phyloP scores from a whole-genome alignment of 1,140 invertebrate species.

The Procambarus clarkii region DNA sequence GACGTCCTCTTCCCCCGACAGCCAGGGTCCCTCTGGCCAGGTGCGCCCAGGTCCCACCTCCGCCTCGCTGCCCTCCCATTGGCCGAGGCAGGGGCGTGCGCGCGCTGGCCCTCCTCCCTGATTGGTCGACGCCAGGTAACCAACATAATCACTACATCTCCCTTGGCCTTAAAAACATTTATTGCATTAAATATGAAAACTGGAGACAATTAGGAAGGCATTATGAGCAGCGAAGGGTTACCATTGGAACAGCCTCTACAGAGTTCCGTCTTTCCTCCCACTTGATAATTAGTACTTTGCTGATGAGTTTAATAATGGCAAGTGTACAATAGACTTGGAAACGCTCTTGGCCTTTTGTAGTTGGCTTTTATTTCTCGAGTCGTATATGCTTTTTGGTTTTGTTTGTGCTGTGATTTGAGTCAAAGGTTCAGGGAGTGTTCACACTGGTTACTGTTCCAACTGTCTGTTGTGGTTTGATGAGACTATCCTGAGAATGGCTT shows the following conservation, averaged over 20 bases:
- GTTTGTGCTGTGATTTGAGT: too few relatives aligned
- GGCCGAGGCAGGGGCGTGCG: conserved; percentile 16
- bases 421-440: too few relatives aligned
- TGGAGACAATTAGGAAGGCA: conserved; percentile 24
- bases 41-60: not conserved
- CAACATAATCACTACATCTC: conserved; percentile 25
- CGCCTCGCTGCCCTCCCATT: not conserved
- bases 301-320: not conserved
- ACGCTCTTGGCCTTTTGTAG: too few relatives aligned
- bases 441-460: too few relatives aligned
- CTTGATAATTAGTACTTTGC: not conserved
- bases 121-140: conserved; percentile 23
- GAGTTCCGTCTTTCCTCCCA: not conserved
- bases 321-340: not conserved
- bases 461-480: too few relatives aligned
- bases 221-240: not conserved
- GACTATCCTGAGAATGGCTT: too few relatives aligned
- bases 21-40: not conserved
- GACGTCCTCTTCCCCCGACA: not conserved
- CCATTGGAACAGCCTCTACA: not conserved
- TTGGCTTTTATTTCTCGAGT: too few relatives aligned
- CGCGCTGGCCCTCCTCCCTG: not conserved
- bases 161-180: conserved; percentile 30
- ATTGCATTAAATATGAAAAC: conserved; percentile 40
- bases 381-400: too few relatives aligned